These are phyloP conservation scores for Tympanuchus pallidicinctus DNA, from an alignment of 2,113 vertebrate genomes.

Conservation along the genomic window DNA sequence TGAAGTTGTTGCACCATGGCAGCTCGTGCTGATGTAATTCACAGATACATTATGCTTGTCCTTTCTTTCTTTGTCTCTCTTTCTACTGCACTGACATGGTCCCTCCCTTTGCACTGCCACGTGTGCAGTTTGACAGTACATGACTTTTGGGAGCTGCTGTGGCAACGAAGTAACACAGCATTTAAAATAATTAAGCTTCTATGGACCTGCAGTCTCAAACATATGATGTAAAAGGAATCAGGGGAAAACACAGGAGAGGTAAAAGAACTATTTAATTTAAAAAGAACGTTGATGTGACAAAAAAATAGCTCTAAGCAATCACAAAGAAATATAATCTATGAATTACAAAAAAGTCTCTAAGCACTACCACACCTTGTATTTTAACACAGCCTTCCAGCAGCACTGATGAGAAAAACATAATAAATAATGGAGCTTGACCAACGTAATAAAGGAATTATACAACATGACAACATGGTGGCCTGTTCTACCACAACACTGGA, in stretches of 20 bases:
- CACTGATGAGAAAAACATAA: background rate
- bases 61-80: background rate
- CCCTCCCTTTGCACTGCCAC: background rate
- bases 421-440: constrained; percentile 16
- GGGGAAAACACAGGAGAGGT: background rate
- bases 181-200: constrained; percentile 21
- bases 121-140: background rate
- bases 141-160: background rate
- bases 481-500: background rate
- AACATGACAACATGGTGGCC: background rate
- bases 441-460: background rate
- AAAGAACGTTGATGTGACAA: background rate
- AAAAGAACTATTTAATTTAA: constrained; percentile 29
- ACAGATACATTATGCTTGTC: background rate
- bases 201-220: background rate
- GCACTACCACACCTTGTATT: background rate
- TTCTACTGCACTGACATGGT: background rate
- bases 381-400: background rate
- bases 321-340: background rate
- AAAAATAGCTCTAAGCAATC: background rate
- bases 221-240: background rate
- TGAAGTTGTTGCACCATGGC: background rate
- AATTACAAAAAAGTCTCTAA: constrained; percentile 14
- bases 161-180: background rate
- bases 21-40: background rate